Conservation (phyloP, 2,113 vertebrate genomes). For the Suncus etruscus region DNA sequence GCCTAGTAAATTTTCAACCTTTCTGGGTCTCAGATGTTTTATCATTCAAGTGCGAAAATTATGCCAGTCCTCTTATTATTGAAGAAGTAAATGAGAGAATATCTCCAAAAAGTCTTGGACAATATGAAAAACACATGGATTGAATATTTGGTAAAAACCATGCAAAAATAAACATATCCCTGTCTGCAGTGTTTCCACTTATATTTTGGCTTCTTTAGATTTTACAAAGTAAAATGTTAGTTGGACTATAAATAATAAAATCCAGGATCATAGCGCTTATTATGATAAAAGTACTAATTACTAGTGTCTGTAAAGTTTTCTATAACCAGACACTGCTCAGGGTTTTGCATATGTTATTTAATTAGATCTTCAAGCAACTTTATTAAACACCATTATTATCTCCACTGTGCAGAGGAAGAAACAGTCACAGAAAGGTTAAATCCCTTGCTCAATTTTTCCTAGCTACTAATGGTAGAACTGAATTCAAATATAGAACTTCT, state of each 20-base stretch:
- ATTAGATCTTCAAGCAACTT: conserved; percentile 12
- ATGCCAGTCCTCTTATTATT: not conserved
- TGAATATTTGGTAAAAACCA: not conserved
- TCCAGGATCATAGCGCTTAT: not conserved
- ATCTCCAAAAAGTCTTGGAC: not conserved
- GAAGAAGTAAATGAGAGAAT: not conserved
- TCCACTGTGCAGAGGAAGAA: conserved; percentile 18
- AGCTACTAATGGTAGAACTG: not conserved
- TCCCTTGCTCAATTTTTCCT: not conserved
- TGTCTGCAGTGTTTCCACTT: not conserved
- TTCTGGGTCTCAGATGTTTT: not conserved
- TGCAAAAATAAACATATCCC: not conserved
- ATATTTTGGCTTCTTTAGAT: conserved; percentile 22
- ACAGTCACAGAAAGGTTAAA: not conserved
- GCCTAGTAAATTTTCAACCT: not conserved
- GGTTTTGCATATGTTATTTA: not conserved
- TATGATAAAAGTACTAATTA: not conserved
- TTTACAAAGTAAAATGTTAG: not conserved
- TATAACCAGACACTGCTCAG: not conserved
- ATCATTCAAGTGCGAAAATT: not conserved
- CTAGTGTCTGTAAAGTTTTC: not conserved
- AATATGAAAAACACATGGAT: not conserved
- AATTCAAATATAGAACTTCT: not conserved
- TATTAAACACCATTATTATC: not conserved
- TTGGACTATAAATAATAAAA: not conserved